phyloP scores from a whole-genome alignment of 2,888 invertebrate species.

The Chesias legatella region DNA sequence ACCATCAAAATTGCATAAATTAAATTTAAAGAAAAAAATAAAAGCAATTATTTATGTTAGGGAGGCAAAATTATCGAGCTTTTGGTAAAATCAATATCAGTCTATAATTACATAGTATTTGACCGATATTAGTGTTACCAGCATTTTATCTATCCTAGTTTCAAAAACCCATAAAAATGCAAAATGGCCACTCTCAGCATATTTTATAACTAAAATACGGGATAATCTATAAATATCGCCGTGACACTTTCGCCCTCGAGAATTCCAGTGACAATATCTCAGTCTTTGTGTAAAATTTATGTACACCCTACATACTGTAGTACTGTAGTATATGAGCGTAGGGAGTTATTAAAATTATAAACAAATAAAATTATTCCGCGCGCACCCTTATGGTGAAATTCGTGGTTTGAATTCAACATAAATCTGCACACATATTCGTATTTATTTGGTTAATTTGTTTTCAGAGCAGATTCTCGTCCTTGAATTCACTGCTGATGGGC shows the following conservation, averaged over 20 bases:
- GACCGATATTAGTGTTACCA: too few species aligned
- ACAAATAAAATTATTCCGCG: slow-evolving; percentile 76
- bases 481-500: too few species aligned
- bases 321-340: slow-evolving; percentile 46
- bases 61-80: too few species aligned
- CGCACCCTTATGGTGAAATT: slow-evolving; percentile 48
- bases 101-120: too few species aligned
- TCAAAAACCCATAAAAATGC: slow-evolving; percentile 43
- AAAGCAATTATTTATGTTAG: too few species aligned
- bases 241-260: slow-evolving; percentile 50
- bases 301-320: slow-evolving; percentile 48
- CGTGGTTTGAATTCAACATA: slow-evolving; percentile 49
- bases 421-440: slow-evolving; percentile 8
- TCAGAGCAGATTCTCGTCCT: too few species aligned
- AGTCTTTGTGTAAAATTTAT: slow-evolving; percentile 70
- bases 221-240: slow-evolving; percentile 76
- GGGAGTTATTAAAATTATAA: slow-evolving; percentile 79
- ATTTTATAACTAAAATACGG: slow-evolving; percentile 67
- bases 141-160: neutral
- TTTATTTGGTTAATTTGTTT: too few species aligned
- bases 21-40: too few species aligned
- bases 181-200: slow-evolving; percentile 54
- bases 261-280: slow-evolving; percentile 76
- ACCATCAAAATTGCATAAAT: too few species aligned
- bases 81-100: too few species aligned